These are phyloP conservation scores for Ganaspis brasiliensis DNA, from an alignment of 2,888 invertebrate genomes.

Conservation along the genomic window DNA sequence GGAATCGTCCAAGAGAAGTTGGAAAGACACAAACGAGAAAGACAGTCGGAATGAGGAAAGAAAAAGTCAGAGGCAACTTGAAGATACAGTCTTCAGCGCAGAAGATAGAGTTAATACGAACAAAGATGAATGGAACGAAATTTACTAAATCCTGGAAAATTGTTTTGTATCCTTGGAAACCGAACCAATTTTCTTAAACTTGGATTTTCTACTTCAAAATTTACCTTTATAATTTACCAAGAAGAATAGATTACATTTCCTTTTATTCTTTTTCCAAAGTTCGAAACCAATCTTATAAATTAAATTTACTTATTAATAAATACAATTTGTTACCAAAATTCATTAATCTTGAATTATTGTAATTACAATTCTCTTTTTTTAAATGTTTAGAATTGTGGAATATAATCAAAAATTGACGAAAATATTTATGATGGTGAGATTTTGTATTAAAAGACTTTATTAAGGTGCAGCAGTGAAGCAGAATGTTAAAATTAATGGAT, in stretches of 20 bases:
- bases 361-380: no score
- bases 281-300: no score
- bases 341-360: no score
- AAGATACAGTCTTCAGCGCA: conserved; percentile 21
- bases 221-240: no score
- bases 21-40: conserved; percentile 18
- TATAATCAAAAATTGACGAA: background rate
- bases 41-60: conserved; percentile 2
- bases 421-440: background rate
- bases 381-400: no score
- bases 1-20: conserved; percentile 21
- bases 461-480: conserved; percentile 19
- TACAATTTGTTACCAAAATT: no score
- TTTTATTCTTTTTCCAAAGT: no score
- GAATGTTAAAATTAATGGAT: conserved; percentile 27
- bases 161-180: conserved; percentile 45
- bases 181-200: conserved; percentile 22
- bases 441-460: conserved; percentile 6
- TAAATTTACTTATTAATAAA: no score
- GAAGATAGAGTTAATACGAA: conserved; percentile 4
- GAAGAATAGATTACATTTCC: no score
- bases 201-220: no score
- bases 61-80: conserved; percentile 37
- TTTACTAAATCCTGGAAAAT: conserved; percentile 24
- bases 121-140: conserved; percentile 19